Conservation (phyloP, 2,113 vertebrate species). For the Anseranas semipalmata region DNA sequence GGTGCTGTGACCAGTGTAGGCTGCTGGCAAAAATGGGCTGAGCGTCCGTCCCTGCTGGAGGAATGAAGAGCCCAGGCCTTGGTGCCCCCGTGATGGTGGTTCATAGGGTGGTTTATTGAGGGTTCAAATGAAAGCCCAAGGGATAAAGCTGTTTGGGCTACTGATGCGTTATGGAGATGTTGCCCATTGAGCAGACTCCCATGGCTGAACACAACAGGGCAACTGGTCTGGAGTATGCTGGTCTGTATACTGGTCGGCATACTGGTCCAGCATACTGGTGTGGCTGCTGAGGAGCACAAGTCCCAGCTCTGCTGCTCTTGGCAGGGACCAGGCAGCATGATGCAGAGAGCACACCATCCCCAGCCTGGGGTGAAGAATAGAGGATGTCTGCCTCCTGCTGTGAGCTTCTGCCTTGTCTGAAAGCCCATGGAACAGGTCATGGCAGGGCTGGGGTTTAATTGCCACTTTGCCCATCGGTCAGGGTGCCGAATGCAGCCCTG, state of each 20-base stretch:
- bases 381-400: conserved; percentile 22
- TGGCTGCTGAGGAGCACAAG: not conserved
- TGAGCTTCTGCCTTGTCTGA: conserved; percentile 40
- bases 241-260: too few species aligned
- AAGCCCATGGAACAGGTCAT: conserved; percentile 15
- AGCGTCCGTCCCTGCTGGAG: fast-evolving
- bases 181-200: not conserved
- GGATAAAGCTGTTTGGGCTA: not conserved
- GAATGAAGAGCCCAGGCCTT: not conserved
- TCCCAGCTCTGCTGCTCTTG: not conserved
- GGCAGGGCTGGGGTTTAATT: not conserved
- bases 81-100: fast-evolving
- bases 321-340: not conserved
- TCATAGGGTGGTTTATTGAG: not conserved
- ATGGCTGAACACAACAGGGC: not conserved
- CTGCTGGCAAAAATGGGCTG: not conserved
- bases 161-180: not conserved
- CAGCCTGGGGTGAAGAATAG: conserved; percentile 38
- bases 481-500: not conserved
- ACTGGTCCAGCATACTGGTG: not conserved
- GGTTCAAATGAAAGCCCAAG: not conserved
- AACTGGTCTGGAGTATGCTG: not conserved
- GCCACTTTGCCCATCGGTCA: fast-evolving
- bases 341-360: not conserved
- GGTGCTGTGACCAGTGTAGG: fast-evolving